Evolutionary conservation across 2,113 vertebrate species (phyloP).

Genomic region (Holacanthus passer): DNA sequence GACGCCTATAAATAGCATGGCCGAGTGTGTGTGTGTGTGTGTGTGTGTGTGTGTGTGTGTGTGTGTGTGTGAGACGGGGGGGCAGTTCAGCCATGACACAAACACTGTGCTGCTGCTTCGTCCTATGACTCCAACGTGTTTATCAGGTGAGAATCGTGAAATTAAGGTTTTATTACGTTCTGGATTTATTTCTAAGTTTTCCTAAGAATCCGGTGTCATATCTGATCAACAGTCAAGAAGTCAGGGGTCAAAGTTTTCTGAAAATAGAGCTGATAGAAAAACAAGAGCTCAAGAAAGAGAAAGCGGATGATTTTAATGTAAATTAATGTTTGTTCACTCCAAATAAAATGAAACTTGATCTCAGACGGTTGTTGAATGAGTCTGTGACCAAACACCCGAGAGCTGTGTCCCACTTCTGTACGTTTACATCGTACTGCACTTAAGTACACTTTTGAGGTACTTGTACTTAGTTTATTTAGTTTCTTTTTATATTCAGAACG

Average conservation of each 20-base stretch:
- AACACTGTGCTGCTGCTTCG: constrained; percentile 33
- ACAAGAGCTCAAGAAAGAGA: neutral
- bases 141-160: constrained; percentile 40
- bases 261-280: neutral
- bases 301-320: neutral
- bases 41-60: constrained; percentile 23
- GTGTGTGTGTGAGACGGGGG: neutral
- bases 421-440: too few relatives aligned
- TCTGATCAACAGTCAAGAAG: neutral
- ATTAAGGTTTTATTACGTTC: neutral
- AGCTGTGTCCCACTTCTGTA: neutral
- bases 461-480: too few relatives aligned
- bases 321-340: neutral
- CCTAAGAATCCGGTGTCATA: neutral
- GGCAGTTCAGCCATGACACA: constrained; percentile 3
- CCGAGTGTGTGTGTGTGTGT: constrained; percentile 27
- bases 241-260: neutral
- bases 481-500: too few relatives aligned
- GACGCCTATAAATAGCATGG: constrained; percentile 64
- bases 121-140: constrained; percentile 27
- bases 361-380: neutral
- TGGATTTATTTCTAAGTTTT: neutral
- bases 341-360: neutral
- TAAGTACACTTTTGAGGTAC: too few relatives aligned
- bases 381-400: neutral